These are phyloP conservation scores for Mimumesa dahlbomi DNA, from an alignment of 2,888 invertebrate species.

Conservation along the genomic window DNA sequence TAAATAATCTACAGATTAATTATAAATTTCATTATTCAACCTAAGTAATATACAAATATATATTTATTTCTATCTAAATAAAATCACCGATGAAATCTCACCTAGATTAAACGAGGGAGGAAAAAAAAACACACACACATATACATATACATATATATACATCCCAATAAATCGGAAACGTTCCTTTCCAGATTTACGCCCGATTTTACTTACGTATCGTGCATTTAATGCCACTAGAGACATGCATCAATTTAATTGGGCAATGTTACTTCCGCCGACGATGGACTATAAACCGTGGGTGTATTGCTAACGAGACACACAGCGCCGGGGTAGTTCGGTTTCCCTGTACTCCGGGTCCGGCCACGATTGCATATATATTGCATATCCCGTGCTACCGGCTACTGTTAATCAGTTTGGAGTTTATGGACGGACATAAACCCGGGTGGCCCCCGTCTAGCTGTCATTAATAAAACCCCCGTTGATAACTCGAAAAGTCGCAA, in stretches of 20 bases:
- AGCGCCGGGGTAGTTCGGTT: conserved; percentile 73
- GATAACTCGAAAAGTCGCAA: conserved; percentile 80
- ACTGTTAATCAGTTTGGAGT: conserved; percentile 81
- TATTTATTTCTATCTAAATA: too few relatives aligned
- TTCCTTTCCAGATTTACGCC: conserved; percentile 37
- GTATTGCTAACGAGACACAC: conserved; percentile 78
- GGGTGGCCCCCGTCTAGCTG: conserved; percentile 72
- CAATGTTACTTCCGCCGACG: conserved; percentile 80
- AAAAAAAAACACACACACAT: too few relatives aligned
- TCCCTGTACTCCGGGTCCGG: conserved; percentile 59
- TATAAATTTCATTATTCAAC: too few relatives aligned
- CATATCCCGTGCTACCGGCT: conserved; percentile 67
- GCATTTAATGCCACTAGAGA: conserved; percentile 72
- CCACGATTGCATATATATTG: conserved; percentile 76
- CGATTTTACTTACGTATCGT: conserved; percentile 59
- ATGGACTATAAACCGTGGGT: conserved; percentile 78
- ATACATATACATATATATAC: too few relatives aligned
- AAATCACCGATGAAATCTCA: too few relatives aligned
- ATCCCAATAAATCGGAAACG: conserved; percentile 31
- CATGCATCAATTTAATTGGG: conserved; percentile 81
- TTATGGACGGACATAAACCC: conserved; percentile 79
- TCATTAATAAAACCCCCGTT: conserved; percentile 80
- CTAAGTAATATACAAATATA: too few relatives aligned
- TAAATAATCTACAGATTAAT: too few relatives aligned
- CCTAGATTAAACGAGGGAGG: too few relatives aligned